Evolutionary conservation across 2,113 vertebrate genomes (phyloP).

Genomic region (Bubalus kerabau): DNA sequence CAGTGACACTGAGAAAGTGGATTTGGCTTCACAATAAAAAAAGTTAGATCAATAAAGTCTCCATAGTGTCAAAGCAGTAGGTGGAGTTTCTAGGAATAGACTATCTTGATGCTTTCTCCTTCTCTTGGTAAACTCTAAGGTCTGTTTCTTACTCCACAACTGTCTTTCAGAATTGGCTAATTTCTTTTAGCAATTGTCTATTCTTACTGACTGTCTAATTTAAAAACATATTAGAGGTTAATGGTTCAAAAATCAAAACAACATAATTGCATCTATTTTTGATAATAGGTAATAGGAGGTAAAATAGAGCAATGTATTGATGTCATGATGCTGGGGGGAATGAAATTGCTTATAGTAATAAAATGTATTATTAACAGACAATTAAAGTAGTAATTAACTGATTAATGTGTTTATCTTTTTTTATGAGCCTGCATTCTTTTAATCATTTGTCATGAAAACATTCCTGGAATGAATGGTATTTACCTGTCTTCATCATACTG

Average conservation of each 20-base stretch:
- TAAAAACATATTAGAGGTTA: not conserved
- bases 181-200: not conserved
- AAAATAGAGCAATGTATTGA: not conserved
- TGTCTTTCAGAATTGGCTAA: not conserved
- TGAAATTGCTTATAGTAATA: not conserved
- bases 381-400: not conserved
- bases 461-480: not conserved
- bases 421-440: not conserved
- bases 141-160: not conserved
- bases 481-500: not conserved
- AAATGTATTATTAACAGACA: not conserved
- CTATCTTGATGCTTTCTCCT: not conserved
- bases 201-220: not conserved
- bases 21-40: not conserved
- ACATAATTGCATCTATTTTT: not conserved
- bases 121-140: not conserved
- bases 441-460: not conserved
- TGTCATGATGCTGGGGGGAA: not conserved
- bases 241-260: not conserved
- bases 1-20: not conserved
- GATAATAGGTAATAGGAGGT: not conserved
- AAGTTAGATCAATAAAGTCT: not conserved
- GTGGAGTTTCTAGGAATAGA: not conserved
- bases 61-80: not conserved
- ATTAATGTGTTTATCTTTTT: not conserved